These are phyloP conservation scores for Hydrotaea cyrtoneurina DNA, from an alignment of 2,888 invertebrate genomes.

Conservation along the genomic window DNA sequence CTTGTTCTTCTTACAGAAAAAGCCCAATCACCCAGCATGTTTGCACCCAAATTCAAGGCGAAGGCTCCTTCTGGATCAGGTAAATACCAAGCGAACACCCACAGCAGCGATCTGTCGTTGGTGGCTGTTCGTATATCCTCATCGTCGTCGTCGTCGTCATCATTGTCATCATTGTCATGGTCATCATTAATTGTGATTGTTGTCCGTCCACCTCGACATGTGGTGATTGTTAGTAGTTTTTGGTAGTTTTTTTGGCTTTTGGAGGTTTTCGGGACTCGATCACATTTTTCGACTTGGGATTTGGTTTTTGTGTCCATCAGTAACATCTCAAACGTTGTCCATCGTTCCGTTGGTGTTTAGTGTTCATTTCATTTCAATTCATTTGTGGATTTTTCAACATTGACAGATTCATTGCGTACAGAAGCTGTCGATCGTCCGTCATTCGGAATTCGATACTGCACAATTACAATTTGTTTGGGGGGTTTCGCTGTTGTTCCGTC, in stretches of 20 bases:
- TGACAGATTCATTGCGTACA: no score
- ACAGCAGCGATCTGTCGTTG: not conserved
- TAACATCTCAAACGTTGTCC: no score
- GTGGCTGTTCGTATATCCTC: conserved; percentile 1
- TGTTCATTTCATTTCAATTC: no score
- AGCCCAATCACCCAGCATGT: conserved; percentile 83
- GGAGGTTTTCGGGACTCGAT: not conserved
- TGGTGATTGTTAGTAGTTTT: not conserved
- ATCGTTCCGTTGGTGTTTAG: no score
- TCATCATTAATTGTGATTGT: conserved; percentile 16
- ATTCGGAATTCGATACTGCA: no score
- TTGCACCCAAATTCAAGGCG: conserved; percentile 91
- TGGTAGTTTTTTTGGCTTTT: not conserved
- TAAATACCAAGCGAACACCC: conserved; percentile 68
- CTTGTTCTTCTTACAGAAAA: conserved; percentile 83
- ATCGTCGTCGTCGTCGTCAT: conserved; percentile 29
- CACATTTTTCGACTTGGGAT: not conserved
- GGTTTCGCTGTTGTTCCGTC: no score
- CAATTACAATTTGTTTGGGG: no score
- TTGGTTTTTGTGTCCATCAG: not conserved
- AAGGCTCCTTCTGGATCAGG: conserved; percentile 83
- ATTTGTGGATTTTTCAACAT: no score
- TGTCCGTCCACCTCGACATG: not conserved
- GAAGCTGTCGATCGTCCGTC: no score
- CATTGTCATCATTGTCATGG: no score